A percentile compares a stretch with the other conserved stretches of the same genome.
phyloP scores from a whole-genome alignment of 2,797 vertebrate genomes.

The Sardinella longiceps region DNA sequence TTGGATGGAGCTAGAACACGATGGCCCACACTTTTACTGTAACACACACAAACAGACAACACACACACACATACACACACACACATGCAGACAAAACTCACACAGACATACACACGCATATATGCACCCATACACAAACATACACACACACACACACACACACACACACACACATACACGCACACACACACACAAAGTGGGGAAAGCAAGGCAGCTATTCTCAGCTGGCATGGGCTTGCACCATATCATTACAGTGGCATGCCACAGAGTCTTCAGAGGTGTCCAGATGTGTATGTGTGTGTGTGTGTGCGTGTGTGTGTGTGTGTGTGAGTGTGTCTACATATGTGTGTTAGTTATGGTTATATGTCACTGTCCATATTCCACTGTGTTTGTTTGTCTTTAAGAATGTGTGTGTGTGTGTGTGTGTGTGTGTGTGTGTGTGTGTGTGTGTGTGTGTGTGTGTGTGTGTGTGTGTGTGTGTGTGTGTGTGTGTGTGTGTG shows the following conservation, averaged over 20 bases:
- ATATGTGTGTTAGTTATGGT: not conserved
- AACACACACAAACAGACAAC: no score
- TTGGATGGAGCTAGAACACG: no score
- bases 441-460: not conserved
- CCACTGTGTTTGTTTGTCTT: not conserved
- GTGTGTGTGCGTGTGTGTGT: not conserved
- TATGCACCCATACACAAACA: not conserved
- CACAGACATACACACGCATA: not conserved
- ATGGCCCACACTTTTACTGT: not conserved
- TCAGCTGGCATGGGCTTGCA: conserved; percentile 9
- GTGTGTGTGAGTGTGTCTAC: not conserved
- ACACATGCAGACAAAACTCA: conserved; percentile 11
- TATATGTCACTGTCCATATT: not conserved
- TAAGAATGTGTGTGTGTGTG: not conserved
- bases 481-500: not conserved
- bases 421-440: not conserved
- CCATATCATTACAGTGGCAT: conserved; percentile 7
- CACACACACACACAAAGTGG: conserved; percentile 30
- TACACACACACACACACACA: not conserved
- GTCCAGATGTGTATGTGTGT: not conserved
- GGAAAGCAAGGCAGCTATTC: conserved; percentile 5
- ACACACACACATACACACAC: not conserved
- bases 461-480: not conserved
- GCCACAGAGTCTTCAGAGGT: not conserved
- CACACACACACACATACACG: not conserved